phyloP scores from a whole-genome alignment of 2,797 vertebrate species.

The Poliocrania exsul region DNA sequence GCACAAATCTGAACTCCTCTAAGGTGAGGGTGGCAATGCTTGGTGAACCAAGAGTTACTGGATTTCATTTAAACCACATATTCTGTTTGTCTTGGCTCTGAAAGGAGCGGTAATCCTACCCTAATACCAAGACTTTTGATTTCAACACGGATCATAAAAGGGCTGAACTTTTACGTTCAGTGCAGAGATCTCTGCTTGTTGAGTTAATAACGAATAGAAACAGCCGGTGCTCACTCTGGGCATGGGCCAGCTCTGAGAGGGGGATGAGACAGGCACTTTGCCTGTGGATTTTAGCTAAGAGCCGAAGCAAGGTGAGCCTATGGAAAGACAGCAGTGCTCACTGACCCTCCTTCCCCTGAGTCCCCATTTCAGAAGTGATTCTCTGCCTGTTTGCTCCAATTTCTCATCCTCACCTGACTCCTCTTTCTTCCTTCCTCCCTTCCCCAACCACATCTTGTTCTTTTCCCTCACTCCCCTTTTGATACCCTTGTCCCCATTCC shows the following conservation, averaged over 20 bases:
- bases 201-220: neutral
- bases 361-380: neutral
- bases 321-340: neutral
- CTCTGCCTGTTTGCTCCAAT: neutral
- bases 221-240: neutral
- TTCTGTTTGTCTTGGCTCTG: slow-evolving; percentile 6
- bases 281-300: neutral
- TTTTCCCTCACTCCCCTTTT: neutral
- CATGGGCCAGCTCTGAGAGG: neutral
- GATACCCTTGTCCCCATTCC: neutral
- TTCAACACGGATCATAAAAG: neutral
- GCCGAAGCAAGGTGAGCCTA: neutral
- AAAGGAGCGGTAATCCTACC: neutral
- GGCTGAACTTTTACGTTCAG: neutral
- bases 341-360: neutral
- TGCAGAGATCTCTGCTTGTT: neutral
- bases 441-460: neutral
- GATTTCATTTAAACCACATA: neutral
- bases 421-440: neutral
- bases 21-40: neutral
- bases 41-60: neutral
- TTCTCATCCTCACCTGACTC: neutral
- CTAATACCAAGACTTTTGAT: neutral
- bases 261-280: neutral
- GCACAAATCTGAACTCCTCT: neutral